phyloP scores from a whole-genome alignment of 2,797 vertebrate species.

The Bryconaethiops microstoma region DNA sequence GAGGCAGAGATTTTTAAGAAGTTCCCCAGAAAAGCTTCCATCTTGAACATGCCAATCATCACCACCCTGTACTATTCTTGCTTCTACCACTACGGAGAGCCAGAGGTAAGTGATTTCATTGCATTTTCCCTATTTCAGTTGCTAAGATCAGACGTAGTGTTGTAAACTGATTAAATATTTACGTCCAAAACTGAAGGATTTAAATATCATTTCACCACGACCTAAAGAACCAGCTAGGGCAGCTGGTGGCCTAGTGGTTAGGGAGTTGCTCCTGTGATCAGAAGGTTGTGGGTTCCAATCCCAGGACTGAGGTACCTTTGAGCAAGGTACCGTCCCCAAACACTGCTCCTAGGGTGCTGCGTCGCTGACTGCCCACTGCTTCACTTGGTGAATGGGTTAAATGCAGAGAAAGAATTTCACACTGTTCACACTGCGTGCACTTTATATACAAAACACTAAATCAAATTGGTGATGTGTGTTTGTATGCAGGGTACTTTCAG shows the following conservation, averaged over 20 bases:
- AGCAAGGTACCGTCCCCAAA: no score
- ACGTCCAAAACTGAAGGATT: neutral
- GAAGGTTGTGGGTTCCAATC: no score
- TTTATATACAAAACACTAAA: neutral
- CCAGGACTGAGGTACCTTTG: no score
- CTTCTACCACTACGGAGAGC: conserved; percentile 91
- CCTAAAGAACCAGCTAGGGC: neutral
- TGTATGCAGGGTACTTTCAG: conserved; percentile 85
- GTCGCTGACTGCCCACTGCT: no score
- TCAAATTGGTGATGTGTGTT: neutral
- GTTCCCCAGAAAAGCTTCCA: conserved; percentile 90
- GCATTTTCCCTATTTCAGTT: neutral
- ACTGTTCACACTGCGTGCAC: no score
- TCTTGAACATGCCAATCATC: conserved; percentile 93
- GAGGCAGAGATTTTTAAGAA: conserved; percentile 89
- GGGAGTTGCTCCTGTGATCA: no score
- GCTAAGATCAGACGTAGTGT: neutral
- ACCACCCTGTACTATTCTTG: conserved; percentile 96
- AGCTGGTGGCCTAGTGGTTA: no score
- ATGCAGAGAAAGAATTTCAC: no score
- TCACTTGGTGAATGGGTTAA: no score
- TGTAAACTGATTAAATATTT: neutral
- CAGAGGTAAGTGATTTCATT: conserved; percentile 76
- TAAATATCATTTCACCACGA: neutral
- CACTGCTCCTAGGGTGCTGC: no score